Conservation (phyloP, 2,113 vertebrate genomes). For the Pantherophis guttatus region DNA sequence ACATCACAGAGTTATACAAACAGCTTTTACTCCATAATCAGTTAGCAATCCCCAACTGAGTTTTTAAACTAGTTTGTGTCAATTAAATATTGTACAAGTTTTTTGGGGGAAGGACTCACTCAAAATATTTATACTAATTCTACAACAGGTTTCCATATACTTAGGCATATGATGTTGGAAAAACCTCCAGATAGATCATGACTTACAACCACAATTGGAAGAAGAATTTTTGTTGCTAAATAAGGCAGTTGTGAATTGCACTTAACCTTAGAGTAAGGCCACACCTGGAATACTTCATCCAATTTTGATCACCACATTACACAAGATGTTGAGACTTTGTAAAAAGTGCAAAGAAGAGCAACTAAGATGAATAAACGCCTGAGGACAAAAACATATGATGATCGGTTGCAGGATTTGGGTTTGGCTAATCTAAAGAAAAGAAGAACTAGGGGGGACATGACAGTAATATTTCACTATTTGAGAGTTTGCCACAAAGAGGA, state of each 20-base stretch:
- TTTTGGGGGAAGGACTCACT: background rate
- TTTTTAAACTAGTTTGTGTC: background rate
- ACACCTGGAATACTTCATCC: too few relatives aligned
- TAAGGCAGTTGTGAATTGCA: background rate
- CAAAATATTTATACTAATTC: background rate
- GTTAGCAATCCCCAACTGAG: background rate
- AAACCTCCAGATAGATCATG: background rate
- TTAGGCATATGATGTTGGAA: background rate
- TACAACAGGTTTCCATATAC: background rate
- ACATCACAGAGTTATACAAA: background rate
- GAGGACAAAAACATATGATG: too few relatives aligned
- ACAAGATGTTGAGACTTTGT: too few relatives aligned
- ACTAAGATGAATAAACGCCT: too few relatives aligned
- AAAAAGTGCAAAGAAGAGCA: too few relatives aligned
- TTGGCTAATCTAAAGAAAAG: too few relatives aligned
- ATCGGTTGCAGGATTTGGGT: too few relatives aligned
- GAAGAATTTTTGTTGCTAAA: background rate
- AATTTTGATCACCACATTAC: too few relatives aligned
- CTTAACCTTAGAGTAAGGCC: too few relatives aligned
- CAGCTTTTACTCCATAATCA: background rate
- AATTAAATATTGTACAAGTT: background rate
- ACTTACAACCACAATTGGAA: background rate
- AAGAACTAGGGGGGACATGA: too few relatives aligned
- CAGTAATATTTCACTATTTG: too few relatives aligned
- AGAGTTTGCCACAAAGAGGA: too few relatives aligned